phyloP scores from a whole-genome alignment of 1,140 invertebrate genomes.

The Eupeodes corollae region DNA sequence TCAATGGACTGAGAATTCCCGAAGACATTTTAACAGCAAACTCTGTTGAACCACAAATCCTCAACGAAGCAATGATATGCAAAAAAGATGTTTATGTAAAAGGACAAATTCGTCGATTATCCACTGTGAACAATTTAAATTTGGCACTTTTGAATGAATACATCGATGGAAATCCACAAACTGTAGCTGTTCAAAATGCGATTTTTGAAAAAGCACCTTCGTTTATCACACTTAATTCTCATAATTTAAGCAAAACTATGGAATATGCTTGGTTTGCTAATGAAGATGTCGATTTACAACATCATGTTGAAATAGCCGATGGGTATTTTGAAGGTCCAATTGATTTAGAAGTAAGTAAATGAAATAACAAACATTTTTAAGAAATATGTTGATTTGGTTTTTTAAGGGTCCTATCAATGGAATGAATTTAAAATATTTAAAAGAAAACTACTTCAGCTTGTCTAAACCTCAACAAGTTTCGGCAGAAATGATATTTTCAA shows the following conservation, averaged over 20 bases:
- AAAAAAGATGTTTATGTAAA: constrained; percentile 2
- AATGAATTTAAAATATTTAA: constrained; percentile 17
- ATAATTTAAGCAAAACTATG: constrained; percentile 14
- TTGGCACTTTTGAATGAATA: constrained; percentile 6
- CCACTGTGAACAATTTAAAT: constrained; percentile 8
- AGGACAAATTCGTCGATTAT: constrained; percentile 2
- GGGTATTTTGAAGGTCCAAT: constrained; percentile 21
- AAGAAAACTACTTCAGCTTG: constrained; percentile 22
- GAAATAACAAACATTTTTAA: not conserved
- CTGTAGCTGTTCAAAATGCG: constrained; percentile 19
- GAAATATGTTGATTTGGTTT: not conserved
- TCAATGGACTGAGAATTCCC: constrained; percentile 23
- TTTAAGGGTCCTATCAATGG: constrained; percentile 23
- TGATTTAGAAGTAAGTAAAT: constrained; percentile 18
- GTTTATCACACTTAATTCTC: constrained; percentile 18
- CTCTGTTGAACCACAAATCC: not conserved
- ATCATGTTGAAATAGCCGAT: constrained; percentile 10
- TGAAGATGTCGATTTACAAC: constrained; percentile 15
- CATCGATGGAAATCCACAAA: constrained; percentile 5
- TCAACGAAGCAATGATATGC: not conserved
- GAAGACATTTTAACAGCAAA: constrained; percentile 16
- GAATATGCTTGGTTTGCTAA: constrained; percentile 28
- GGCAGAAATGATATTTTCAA: constrained; percentile 1
- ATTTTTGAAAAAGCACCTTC: constrained; percentile 9
- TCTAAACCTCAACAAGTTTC: constrained; percentile 8